A percentile compares a stretch with the other conserved stretches of the same genome.
These are phyloP conservation scores for Drosophila elegans DNA, from an alignment of 1,140 invertebrate genomes.

Conservation along the genomic window DNA sequence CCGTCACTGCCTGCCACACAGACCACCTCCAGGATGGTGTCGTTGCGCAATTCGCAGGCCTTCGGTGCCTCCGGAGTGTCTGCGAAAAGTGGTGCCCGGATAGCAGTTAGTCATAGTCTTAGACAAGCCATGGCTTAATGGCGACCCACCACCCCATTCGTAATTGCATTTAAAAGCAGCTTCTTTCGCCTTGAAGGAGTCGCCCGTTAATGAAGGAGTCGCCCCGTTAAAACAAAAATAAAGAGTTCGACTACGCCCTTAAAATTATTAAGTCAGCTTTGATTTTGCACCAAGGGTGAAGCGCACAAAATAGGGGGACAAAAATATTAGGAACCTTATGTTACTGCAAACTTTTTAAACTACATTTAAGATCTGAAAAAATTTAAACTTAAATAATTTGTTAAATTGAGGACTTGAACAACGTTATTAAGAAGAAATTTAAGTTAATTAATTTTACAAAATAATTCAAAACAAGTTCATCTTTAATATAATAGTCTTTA, in stretches of 20 bases:
- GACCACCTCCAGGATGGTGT: conserved; percentile 89
- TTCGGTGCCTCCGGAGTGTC: conserved; percentile 89
- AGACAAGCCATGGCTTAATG: conserved; percentile 50
- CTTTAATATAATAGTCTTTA: no score
- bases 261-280: conserved; percentile 20
- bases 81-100: conserved; percentile 66
- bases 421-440: no score
- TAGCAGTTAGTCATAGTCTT: conserved; percentile 61
- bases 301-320: background rate
- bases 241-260: background rate
- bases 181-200: conserved; percentile 49
- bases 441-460: no score
- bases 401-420: no score
- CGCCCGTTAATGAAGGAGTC: conserved; percentile 57
- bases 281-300: conserved; percentile 2
- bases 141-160: conserved; percentile 11
- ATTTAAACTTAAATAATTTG: no score
- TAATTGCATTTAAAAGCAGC: conserved; percentile 57
- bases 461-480: no score
- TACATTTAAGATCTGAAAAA: background rate
- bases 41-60: conserved; percentile 89
- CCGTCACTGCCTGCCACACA: conserved; percentile 92
- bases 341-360: background rate
- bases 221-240: conserved; percentile 27
- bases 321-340: background rate